Evolutionary conservation across 1,140 invertebrate genomes (phyloP).

Genomic region (Temnothorax longispinosus): DNA sequence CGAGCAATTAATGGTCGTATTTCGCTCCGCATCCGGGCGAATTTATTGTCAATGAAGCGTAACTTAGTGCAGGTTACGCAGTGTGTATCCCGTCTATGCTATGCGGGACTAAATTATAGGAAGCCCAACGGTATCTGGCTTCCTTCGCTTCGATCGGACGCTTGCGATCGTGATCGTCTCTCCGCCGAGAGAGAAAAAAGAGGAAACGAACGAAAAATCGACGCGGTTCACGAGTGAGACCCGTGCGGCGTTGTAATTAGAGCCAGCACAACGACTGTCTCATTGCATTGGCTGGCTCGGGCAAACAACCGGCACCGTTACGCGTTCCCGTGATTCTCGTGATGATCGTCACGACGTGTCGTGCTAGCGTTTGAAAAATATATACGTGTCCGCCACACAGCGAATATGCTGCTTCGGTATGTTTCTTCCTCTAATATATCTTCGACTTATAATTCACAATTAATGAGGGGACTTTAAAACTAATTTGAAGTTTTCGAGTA

Average conservation of each 20-base stretch:
- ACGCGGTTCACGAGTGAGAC: slow-evolving; percentile 12
- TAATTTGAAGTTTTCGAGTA: slow-evolving; percentile 11
- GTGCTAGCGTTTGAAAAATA: neutral
- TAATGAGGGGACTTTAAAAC: neutral
- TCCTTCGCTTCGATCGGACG: slow-evolving; percentile 33
- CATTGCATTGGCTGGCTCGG: slow-evolving; percentile 49
- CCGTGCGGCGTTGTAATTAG: slow-evolving; percentile 20
- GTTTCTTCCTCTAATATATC: neutral
- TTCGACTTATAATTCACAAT: neutral
- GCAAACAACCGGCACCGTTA: slow-evolving; percentile 67
- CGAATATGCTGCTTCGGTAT: neutral
- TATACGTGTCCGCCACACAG: neutral
- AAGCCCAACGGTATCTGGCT: slow-evolving; percentile 59
- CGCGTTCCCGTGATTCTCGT: slow-evolving; percentile 46
- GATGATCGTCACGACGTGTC: slow-evolving; percentile 22
- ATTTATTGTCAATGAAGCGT: slow-evolving; percentile 57
- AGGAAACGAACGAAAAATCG: slow-evolving; percentile 9
- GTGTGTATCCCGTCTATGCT: neutral
- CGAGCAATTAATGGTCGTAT: slow-evolving; percentile 23
- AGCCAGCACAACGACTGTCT: slow-evolving; percentile 25
- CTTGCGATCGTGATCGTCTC: slow-evolving; percentile 54
- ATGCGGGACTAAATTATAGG: slow-evolving; percentile 58
- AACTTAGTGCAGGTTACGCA: slow-evolving; percentile 7
- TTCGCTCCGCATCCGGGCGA: neutral
- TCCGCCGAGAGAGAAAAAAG: neutral